Percentiles rank a stretch among this genome's conserved stretches.
These are phyloP conservation scores for Eristalis intricaria DNA, from an alignment of 2,888 invertebrate species.

Conservation along the genomic window DNA sequence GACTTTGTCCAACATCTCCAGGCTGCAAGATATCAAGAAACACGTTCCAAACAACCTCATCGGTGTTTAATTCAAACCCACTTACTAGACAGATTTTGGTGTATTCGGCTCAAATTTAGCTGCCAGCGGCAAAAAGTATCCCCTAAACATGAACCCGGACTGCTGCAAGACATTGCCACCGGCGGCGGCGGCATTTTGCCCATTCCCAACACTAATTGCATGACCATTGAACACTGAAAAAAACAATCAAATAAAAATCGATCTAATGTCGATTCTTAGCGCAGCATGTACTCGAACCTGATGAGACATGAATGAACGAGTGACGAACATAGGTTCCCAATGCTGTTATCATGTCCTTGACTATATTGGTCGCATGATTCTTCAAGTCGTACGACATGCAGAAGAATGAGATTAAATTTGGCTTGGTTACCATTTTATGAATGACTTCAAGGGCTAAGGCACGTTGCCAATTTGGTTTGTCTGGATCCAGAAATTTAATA, in stretches of 20 bases:
- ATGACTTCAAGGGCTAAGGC: conserved; percentile 97
- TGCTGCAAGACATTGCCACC: conserved; percentile 86
- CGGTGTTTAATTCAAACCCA: conserved; percentile 70
- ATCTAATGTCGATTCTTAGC: not conserved
- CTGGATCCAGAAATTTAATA: conserved; percentile 98
- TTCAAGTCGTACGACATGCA: conserved; percentile 98
- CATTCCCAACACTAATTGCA: conserved; percentile 75
- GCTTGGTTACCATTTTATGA: conserved; percentile 95
- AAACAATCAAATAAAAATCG: not conserved
- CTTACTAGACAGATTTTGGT: conserved; percentile 95
- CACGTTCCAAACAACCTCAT: not conserved
- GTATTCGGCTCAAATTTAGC: conserved; percentile 92
- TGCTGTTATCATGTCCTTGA: conserved; percentile 97
- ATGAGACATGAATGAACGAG: conserved; percentile 85
- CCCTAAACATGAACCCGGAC: conserved; percentile 95
- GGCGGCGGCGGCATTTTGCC: conserved; percentile 74
- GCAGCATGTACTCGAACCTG: conserved; percentile 67
- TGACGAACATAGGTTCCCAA: conserved; percentile 97
- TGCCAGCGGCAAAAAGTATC: conserved; percentile 95
- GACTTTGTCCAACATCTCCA: conserved; percentile 97
- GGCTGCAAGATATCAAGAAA: conserved; percentile 82
- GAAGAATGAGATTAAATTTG: conserved; percentile 92
- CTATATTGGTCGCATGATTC: conserved; percentile 94
- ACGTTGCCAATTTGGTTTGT: conserved; percentile 98
- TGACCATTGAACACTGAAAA: conserved; percentile 76